Conservation (phyloP, 2,113 vertebrate genomes). For the Heterochromis multidens region DNA sequence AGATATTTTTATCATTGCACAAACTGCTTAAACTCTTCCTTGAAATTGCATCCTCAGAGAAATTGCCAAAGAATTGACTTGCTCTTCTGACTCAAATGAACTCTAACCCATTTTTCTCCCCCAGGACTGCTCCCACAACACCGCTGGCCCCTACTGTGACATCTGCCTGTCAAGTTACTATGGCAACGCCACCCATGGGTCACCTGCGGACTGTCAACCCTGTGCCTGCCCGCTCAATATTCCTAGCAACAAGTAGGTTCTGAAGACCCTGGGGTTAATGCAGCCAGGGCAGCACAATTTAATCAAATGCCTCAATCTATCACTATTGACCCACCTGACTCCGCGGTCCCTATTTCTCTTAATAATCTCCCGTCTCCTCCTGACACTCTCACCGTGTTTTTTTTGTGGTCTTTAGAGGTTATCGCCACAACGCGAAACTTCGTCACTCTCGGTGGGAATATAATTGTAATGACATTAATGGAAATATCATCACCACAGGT, state of each 20-base stretch:
- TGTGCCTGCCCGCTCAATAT: slow-evolving; percentile 66
- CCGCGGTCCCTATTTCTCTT: slow-evolving; percentile 10
- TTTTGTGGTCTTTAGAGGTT: not conserved
- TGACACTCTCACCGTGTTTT: not conserved
- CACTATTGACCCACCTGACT: not conserved
- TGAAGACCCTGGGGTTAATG: not conserved
- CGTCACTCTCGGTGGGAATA: not conserved
- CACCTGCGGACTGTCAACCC: slow-evolving; percentile 56
- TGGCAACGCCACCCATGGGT: slow-evolving; percentile 59
- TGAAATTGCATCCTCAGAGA: not conserved
- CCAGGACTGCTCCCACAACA: slow-evolving; percentile 61
- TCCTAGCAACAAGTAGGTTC: slow-evolving; percentile 68
- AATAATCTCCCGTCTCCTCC: not conserved
- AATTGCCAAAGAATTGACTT: not conserved
- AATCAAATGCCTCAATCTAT: slow-evolving; percentile 35
- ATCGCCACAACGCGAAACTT: not conserved
- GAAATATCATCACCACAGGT: slow-evolving; percentile 39
- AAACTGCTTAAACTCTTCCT: not conserved
- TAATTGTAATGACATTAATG: slow-evolving; percentile 17
- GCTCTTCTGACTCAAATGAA: not conserved
- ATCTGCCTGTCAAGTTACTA: slow-evolving; percentile 64
- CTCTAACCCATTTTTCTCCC: not conserved
- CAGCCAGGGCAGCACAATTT: not conserved
- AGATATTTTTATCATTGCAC: not conserved
- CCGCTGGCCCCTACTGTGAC: slow-evolving; percentile 56